Evolutionary conservation across 2,888 invertebrate genomes (phyloP).

Genomic region (Ectemnius lituratus): DNA sequence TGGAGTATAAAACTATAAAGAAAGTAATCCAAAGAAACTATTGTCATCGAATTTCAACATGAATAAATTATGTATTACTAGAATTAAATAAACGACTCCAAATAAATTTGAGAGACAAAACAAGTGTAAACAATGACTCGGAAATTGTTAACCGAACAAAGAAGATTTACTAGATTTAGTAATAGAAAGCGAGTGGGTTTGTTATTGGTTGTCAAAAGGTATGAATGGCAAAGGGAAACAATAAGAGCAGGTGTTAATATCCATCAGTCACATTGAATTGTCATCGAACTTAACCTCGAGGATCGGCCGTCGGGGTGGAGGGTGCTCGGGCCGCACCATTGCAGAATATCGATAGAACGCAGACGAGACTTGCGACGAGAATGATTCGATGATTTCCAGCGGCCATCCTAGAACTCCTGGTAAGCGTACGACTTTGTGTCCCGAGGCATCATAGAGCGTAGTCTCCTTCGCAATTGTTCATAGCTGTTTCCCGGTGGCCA

Average conservation of each 20-base stretch:
- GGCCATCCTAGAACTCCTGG: conserved; percentile 64
- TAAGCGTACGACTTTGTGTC: conserved; percentile 10
- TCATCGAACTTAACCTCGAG: background rate
- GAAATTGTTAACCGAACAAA: no score
- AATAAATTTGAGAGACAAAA: no score
- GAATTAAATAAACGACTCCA: no score
- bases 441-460: background rate
- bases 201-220: no score
- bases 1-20: no score
- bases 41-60: no score
- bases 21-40: no score
- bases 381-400: conserved; percentile 60
- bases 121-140: no score
- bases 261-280: background rate
- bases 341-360: conserved; percentile 40
- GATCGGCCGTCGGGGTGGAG: background rate
- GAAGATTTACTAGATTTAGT: no score
- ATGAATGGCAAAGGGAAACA: background rate
- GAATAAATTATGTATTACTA: no score
- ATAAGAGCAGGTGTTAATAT: background rate
- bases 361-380: conserved; percentile 61
- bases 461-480: background rate
- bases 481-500: background rate
- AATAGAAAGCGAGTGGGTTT: no score
- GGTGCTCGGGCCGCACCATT: conserved; percentile 49